Evolutionary conservation across 2,113 vertebrate species (phyloP), one percentile per base, ranked within the genome.

Genomic region (Talpa occidentalis): DNA sequence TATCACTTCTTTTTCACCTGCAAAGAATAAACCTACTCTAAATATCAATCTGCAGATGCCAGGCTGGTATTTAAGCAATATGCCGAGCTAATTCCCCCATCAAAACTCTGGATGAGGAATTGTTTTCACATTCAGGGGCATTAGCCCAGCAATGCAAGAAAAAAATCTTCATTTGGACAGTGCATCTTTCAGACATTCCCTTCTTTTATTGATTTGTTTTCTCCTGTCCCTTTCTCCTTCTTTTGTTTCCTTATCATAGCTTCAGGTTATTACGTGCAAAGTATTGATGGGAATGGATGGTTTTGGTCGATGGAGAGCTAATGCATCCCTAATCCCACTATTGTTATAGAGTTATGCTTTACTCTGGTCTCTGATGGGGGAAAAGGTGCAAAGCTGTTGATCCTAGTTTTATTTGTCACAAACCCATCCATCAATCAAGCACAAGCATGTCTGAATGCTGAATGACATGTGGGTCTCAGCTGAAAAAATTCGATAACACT

Each of bases 191-290:
- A 98, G 98, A 98, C 98, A 97, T 98, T 98, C 98, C 97, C 97
- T 98, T 98, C 98, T 99, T 98, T 97, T 98, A 99, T 99, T 99
- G 99, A 99, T 99, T 99, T 99, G 99, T 99, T 99, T 99, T 99
- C 98, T 98, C 98, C 98, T 98, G 98, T 98, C 98, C 98, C 96
- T 98, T 98, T 98, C 98, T 98, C 98, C 93, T 98, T 98, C 98
- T 99, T 98, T 99, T 99, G 99, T 99, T 99, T 99, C 99, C 99
- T 99, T 99, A 99, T 99, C 99, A 98, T 99, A 98, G 99, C 99
- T 99, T 98, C 98, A 98, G 99, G 99, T 99, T 99, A 99, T 99
- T 99, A 99, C 98, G 99, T 99, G 99, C 98, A 98, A 99, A 98
- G 99, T 99, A 99, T 99, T 99, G 99, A 99, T 99, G 99, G 99